Evolutionary conservation across 2,888 invertebrate species (phyloP).

Genomic region (Eucera pruinosa): DNA sequence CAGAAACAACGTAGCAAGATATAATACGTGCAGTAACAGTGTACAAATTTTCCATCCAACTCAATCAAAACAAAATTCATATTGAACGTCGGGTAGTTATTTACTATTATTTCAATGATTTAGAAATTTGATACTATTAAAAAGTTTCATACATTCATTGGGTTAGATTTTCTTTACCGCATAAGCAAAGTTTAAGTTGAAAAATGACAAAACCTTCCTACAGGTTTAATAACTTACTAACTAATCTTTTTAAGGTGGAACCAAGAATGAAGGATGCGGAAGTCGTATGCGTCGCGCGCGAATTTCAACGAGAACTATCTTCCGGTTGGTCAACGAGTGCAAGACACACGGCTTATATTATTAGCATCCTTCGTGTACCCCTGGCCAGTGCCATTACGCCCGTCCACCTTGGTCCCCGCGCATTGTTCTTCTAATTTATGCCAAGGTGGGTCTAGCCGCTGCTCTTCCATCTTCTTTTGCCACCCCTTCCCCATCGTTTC

Average conservation of each 20-base stretch:
- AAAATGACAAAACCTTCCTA: too few relatives aligned
- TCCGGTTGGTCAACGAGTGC: slow-evolving; percentile 50
- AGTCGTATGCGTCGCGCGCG: slow-evolving; percentile 56
- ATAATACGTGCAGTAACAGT: too few relatives aligned
- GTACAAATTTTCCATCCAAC: too few relatives aligned
- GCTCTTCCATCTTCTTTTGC: slow-evolving; percentile 47
- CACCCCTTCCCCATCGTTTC: slow-evolving; percentile 48
- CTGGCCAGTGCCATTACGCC: slow-evolving; percentile 68
- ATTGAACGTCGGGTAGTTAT: too few relatives aligned
- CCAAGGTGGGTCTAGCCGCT: slow-evolving; percentile 72
- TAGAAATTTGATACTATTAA: too few relatives aligned
- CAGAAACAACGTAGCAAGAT: too few relatives aligned
- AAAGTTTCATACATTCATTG: too few relatives aligned
- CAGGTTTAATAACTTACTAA: too few relatives aligned
- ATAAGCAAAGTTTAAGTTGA: too few relatives aligned
- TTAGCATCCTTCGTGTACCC: slow-evolving; percentile 63
- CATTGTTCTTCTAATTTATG: slow-evolving; percentile 83
- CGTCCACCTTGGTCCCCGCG: slow-evolving; percentile 70
- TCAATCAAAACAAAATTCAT: too few relatives aligned
- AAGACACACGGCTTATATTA: slow-evolving; percentile 64
- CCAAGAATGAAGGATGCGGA: slow-evolving; percentile 1
- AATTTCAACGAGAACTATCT: slow-evolving; percentile 66
- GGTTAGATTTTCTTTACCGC: too few relatives aligned
- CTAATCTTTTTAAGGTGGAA: slow-evolving; percentile 16
- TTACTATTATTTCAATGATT: too few relatives aligned